Percentiles rank a stretch among this genome's conserved stretches.
These are phyloP conservation scores for Cantharis rufa DNA, from an alignment of 2,888 invertebrate species.

Conservation along the genomic window DNA sequence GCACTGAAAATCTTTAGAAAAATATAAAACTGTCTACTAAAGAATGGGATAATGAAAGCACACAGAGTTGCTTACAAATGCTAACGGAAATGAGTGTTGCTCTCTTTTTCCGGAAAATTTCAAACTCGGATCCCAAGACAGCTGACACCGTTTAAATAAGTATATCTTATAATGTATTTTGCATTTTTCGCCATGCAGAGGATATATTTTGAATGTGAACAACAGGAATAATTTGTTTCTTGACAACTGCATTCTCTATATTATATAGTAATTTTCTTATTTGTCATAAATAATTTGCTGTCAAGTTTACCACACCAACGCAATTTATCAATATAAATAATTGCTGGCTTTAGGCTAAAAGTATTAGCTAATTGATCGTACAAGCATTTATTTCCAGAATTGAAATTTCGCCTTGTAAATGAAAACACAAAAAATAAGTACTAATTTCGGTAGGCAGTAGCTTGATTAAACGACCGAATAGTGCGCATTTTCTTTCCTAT, in stretches of 20 bases:
- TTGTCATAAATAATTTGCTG: constrained; percentile 32
- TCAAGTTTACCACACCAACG: constrained; percentile 26
- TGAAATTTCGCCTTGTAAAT: background rate
- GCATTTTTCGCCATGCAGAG: background rate
- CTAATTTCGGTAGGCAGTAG: background rate
- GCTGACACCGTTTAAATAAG: constrained; percentile 36
- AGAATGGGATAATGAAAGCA: constrained; percentile 39
- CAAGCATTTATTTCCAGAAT: background rate
- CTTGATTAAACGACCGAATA: background rate
- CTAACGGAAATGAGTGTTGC: constrained; percentile 41
- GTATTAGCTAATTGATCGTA: background rate
- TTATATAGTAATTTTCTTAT: constrained; percentile 20
- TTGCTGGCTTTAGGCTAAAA: constrained; percentile 18
- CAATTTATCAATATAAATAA: constrained; percentile 33
- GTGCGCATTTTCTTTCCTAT: background rate
- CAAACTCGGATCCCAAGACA: constrained; percentile 30
- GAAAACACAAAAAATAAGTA: background rate
- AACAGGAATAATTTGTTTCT: background rate
- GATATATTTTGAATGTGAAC: background rate
- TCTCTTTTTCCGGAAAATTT: constrained; percentile 35
- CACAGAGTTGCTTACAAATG: constrained; percentile 38
- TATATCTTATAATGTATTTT: constrained; percentile 18
- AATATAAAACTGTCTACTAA: constrained; percentile 32
- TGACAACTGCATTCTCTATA: constrained; percentile 10
- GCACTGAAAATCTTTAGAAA: constrained; percentile 24